Base-by-base conservation (phyloP, 1,140 invertebrate genomes). In the Micrasema longulum region DNA sequence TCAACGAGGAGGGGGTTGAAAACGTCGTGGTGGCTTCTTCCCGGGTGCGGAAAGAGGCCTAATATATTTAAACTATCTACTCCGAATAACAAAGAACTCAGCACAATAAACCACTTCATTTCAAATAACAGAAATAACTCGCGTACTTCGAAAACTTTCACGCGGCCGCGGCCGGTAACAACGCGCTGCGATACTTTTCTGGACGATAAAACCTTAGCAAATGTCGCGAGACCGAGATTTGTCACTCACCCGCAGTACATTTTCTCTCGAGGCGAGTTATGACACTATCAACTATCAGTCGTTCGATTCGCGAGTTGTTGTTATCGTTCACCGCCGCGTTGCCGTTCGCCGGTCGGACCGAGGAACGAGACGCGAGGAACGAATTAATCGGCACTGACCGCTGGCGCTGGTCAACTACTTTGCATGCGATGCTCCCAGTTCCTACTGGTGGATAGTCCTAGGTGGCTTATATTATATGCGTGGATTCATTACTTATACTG, bases 1-100 rank as follows among this genome's bases (percentile, higher is more conserved):
- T 83, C 86, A 22, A 84, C 78, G 0, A 92, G 77, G 1, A 93
- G 78, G 0, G 90, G 89, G n/a, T 88, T 82, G 77, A 90, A 90
- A 6, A 91, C 88, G 72, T 87, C 84, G 67, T 91, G 90, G 71
- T 93, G 91, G 76, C 91, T 92, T 72, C 86, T 90, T 1, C 90
- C 89, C 0, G 84, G 84, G 78, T 91, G 87, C 0, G 87, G 84
- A 73, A 91, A 88, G 0, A 91, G 74, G 0, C 83, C 89, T 0
- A 92, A 80, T 67, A 92, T 88, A 18, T 79, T 78, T 7, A 83
- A 84, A 62, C 64, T 77, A 26, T 74, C 36, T 3, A 64, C 69
- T 41, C 55, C 11, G 14, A 60, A 18, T 18, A 69, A 52, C 22
- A 50, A 10, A 52, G 20, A 31, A 18, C 14, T 16, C 14, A 66